Evolutionary conservation across 1,140 invertebrate species (phyloP), one percentile per base, ranked within the genome.

Genomic region (Sycophaga agraensis): DNA sequence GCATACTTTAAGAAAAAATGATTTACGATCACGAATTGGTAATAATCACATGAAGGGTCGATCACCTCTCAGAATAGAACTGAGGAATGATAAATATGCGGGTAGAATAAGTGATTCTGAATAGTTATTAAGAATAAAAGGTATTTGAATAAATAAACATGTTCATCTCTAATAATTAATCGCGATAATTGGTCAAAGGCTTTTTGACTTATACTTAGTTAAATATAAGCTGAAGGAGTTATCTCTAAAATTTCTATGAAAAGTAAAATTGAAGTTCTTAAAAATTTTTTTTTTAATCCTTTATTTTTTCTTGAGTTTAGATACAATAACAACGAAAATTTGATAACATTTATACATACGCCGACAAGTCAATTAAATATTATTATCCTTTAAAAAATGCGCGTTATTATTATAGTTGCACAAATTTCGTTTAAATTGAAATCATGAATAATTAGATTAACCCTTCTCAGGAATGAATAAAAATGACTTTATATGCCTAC

Each of bases 31-130:
- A 5, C 68, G 77, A 3, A 70, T 79, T 4, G 72, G 75, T 9
- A 71, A 70, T 59, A 68, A 70, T 58, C 71, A 76, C 14, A 69
- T 70, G 14, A 70, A 71, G 58, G 71, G 69, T 16, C 70, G 76
- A 42, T 78, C 77, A 28, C 74, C 76, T 2, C 63, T 79, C 17
- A 76, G 77, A 63, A 78, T 79, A 76, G 76, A 78, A 71, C 69
- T 79, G 5, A 76, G 71, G 66, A 79, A 79, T 50, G 77, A 79
- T 24, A 77, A 77, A 66, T 79, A 73, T 49, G 59, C 70, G 4
- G 64, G 69, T 26, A 61, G 70, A n/a, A 51, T 63, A 19, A 71
- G 64, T 62, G 68, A 70, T 46, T 65, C 67, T 6, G 70, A 75
- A 48, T 76, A 66, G n/a, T 28, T 14, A n/a, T 35, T 51, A 54